Evolutionary conservation across 2,797 vertebrate genomes (phyloP).

Genomic region (Syngnathus acus): DNA sequence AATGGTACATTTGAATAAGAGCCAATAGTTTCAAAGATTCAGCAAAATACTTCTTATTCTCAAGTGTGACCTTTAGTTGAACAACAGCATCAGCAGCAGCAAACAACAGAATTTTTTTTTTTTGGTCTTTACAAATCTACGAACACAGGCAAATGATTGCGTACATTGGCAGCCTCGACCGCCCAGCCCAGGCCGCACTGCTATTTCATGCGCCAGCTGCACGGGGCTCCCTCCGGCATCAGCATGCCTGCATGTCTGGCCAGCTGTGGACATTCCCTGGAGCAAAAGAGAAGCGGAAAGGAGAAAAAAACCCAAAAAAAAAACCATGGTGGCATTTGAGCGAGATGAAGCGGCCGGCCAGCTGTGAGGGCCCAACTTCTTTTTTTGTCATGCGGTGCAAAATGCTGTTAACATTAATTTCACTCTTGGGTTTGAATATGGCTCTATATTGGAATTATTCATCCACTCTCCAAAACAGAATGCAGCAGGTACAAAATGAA

Average conservation of each 20-base stretch:
- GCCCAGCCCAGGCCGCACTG: conserved; percentile 10
- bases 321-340: conserved; percentile 4
- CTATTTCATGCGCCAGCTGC: conserved; percentile 49
- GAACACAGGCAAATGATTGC: too few relatives aligned
- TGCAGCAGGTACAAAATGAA: conserved; percentile 11
- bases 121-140: too few relatives aligned
- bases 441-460: neutral
- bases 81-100: neutral
- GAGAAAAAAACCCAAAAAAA: conserved; percentile 7
- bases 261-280: conserved; percentile 56
- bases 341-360: conserved; percentile 23
- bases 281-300: conserved; percentile 29
- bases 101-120: neutral
- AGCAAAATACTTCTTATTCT: neutral
- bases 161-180: conserved; percentile 5
- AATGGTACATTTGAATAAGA: too few relatives aligned
- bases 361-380: conserved; percentile 35
- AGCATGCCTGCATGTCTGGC: conserved; percentile 52
- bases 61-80: neutral
- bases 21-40: neutral
- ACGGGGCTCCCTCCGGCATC: conserved; percentile 53
- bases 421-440: neutral
- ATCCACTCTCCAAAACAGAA: conserved; percentile 10
- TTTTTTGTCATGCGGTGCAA: conserved; percentile 18
- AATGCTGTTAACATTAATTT: neutral